Evolutionary conservation across 2,113 vertebrate genomes (phyloP).

Genomic region (Raja brachyura): DNA sequence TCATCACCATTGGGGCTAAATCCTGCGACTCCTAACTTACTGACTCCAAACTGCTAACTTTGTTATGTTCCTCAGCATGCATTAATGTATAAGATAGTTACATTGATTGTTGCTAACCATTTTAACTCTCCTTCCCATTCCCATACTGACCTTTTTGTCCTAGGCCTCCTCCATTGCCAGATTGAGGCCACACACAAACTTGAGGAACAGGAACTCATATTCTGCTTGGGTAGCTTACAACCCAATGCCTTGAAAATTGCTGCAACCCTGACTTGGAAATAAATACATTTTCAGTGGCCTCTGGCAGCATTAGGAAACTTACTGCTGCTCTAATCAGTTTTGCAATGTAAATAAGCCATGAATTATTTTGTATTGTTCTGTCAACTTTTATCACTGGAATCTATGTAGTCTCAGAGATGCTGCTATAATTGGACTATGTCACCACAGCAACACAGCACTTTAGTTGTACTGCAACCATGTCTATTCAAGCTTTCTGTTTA

Average conservation of each 20-base stretch:
- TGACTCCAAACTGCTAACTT: neutral
- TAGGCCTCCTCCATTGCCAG: no score
- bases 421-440: neutral
- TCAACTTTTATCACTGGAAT: neutral
- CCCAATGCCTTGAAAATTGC: neutral
- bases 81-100: neutral
- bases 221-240: no score
- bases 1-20: no score
- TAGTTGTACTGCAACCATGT: neutral
- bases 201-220: no score
- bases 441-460: slow-evolving; percentile 19
- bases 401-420: neutral
- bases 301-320: neutral
- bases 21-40: no score
- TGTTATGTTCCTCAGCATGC: neutral
- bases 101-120: no score
- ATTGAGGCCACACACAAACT: no score
- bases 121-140: no score
- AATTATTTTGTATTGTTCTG: neutral
- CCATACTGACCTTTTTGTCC: no score
- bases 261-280: neutral
- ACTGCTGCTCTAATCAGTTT: neutral
- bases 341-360: slow-evolving; percentile 8
- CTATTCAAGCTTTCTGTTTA: neutral
- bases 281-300: neutral